These are phyloP conservation scores for Chaunax sp. DNA, from an alignment of 2,797 vertebrate species.

Conservation along the genomic window DNA sequence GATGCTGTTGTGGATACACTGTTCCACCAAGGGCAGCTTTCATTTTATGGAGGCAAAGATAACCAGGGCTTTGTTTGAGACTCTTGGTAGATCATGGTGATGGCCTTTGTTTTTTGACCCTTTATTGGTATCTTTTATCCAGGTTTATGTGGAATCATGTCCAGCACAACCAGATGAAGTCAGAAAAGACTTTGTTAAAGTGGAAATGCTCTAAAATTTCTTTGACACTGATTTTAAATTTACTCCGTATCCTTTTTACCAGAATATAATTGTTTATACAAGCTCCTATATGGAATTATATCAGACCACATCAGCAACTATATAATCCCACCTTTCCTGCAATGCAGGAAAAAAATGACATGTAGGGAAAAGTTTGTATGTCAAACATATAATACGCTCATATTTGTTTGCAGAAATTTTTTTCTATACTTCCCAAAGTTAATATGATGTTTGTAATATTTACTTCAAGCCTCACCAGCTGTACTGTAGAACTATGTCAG, in stretches of 20 bases:
- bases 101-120: constrained; percentile 15
- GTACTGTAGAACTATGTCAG: constrained; percentile 3
- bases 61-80: constrained; percentile 32
- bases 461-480: constrained; percentile 7
- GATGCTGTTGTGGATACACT: constrained; percentile 40
- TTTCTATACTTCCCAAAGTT: background rate
- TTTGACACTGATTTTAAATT: background rate
- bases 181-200: constrained; percentile 17
- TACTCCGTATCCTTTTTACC: background rate
- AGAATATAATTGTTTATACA: background rate
- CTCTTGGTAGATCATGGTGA: constrained; percentile 13
- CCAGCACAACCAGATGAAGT: constrained; percentile 15
- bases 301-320: background rate
- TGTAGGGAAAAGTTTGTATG: background rate
- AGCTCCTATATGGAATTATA: background rate
- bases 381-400: background rate
- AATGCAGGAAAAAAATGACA: background rate
- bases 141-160: constrained; percentile 19
- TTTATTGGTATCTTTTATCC: constrained; percentile 19
- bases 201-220: background rate
- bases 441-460: too few species aligned
- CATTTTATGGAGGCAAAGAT: constrained; percentile 47
- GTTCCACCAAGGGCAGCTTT: constrained; percentile 28
- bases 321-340: background rate
- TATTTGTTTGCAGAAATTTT: background rate